A percentile compares a stretch with the other conserved stretches of the same genome.
These are phyloP conservation scores for Pao palembangensis DNA, from an alignment of 2,113 vertebrate species.

Conservation along the genomic window DNA sequence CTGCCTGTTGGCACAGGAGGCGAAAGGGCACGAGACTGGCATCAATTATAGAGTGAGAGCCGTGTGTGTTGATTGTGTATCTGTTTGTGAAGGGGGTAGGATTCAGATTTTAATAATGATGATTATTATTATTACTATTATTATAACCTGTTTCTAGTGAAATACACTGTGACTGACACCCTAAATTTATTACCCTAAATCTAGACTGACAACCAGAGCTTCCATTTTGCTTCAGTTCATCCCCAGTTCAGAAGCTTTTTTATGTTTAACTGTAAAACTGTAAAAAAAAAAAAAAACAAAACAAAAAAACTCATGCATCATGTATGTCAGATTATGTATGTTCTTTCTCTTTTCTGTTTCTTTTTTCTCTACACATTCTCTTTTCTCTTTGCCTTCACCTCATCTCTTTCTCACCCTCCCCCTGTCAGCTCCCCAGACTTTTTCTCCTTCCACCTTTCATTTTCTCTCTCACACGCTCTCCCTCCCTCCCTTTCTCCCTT, in stretches of 20 bases:
- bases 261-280: too few relatives aligned
- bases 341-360: conserved; percentile 74
- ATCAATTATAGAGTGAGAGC: conserved; percentile 57
- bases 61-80: conserved; percentile 7
- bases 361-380: conserved; percentile 1
- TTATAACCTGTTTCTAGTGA: too few relatives aligned
- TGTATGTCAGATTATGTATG: conserved; percentile 70
- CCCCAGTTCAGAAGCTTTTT: not conserved
- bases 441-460: conserved; percentile 42
- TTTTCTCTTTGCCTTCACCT: not conserved
- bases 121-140: not conserved
- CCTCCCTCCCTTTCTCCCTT: conserved; percentile 22
- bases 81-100: not conserved
- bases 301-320: too few relatives aligned
- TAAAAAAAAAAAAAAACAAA: too few relatives aligned
- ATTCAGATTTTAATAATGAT: conserved; percentile 4
- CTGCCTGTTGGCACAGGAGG: conserved; percentile 63
- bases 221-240: not conserved
- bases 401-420: conserved; percentile 8
- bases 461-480: conserved; percentile 30
- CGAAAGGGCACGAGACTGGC: conserved; percentile 69
- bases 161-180: too few relatives aligned
- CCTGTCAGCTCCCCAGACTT: conserved; percentile 29
- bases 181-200: too few relatives aligned
- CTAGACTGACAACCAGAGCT: not conserved